Evolutionary conservation across 1,140 invertebrate genomes (phyloP).

Genomic region (Steinernema feltiae): DNA sequence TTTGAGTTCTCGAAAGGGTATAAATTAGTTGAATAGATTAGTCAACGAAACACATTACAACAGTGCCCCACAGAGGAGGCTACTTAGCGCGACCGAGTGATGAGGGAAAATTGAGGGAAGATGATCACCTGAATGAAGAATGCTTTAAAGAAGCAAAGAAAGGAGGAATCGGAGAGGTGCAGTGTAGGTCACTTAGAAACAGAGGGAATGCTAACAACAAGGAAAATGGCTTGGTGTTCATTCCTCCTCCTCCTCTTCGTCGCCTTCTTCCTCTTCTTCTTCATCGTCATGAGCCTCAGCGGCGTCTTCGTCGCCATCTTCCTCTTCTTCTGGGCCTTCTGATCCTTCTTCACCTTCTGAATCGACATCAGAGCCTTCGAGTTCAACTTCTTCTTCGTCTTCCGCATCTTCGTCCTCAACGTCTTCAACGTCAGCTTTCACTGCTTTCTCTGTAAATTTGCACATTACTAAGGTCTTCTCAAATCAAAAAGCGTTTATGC

Average conservation of each 20-base stretch:
- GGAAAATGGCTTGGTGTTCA: neutral
- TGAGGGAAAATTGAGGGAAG: slow-evolving; percentile 5
- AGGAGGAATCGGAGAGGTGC: neutral
- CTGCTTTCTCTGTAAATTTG: neutral
- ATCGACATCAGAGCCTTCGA: neutral
- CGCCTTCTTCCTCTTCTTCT: slow-evolving; percentile 19
- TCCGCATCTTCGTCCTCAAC: neutral
- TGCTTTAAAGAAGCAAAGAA: neutral
- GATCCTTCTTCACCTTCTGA: slow-evolving; percentile 15
- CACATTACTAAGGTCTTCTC: too few species aligned
- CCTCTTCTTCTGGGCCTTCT: slow-evolving; percentile 15
- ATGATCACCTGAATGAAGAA: slow-evolving; percentile 5
- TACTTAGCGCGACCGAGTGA: neutral
- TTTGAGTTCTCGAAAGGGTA: neutral
- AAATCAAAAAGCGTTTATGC: too few species aligned
- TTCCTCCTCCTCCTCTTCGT: slow-evolving; percentile 3
- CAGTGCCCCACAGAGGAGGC: too few species aligned
- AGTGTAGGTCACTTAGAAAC: neutral
- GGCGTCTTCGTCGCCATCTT: slow-evolving; percentile 14
- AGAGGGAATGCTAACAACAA: neutral
- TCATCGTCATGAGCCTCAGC: slow-evolving; percentile 5
- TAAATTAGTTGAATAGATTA: too few species aligned
- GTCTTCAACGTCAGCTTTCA: neutral
- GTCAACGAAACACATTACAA: neutral
- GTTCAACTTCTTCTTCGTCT: neutral